Percentiles rank a stretch among this genome's conserved stretches.
Conservation (phyloP, 2,113 vertebrate species). For the Lycaon pictus region DNA sequence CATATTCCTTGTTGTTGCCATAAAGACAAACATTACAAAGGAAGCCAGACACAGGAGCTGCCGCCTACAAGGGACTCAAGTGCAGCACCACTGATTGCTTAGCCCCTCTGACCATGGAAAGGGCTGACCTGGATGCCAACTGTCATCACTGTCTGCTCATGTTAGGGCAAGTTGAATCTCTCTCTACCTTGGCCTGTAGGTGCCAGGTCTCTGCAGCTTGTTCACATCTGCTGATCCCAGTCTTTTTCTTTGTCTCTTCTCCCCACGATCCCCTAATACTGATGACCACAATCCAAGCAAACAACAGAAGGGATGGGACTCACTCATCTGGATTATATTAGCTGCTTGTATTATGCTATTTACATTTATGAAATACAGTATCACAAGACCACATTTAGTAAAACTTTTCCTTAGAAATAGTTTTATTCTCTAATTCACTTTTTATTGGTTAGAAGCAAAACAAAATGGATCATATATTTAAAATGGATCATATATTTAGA, state of each 20-base stretch:
- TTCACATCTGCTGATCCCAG: neutral
- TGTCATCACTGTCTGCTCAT: neutral
- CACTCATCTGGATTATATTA: constrained; percentile 61
- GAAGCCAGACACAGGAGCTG: neutral
- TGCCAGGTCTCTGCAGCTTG: neutral
- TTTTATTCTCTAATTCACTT: constrained; percentile 71
- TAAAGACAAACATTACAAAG: neutral
- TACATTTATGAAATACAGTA: constrained; percentile 60
- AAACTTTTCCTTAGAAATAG: constrained; percentile 73
- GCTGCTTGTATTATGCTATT: constrained; percentile 51
- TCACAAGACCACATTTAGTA: constrained; percentile 37
- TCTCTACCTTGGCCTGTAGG: neutral
- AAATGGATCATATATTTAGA: constrained; percentile 73
- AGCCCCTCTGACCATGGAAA: rapidly evolving
- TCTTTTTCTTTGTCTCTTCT: neutral
- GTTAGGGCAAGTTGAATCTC: neutral
- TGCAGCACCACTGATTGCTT: neutral
- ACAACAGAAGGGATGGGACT: neutral
- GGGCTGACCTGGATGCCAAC: neutral
- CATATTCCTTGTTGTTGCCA: neutral
- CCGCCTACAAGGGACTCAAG: neutral
- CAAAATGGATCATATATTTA: constrained; percentile 70
- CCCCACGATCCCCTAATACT: neutral
- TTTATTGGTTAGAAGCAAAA: constrained; percentile 74
- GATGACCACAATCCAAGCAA: neutral